A percentile compares a stretch with the other conserved stretches of the same genome.
Evolutionary conservation across 1,140 invertebrate species (phyloP).

Genomic region (Theocolax elegans): DNA sequence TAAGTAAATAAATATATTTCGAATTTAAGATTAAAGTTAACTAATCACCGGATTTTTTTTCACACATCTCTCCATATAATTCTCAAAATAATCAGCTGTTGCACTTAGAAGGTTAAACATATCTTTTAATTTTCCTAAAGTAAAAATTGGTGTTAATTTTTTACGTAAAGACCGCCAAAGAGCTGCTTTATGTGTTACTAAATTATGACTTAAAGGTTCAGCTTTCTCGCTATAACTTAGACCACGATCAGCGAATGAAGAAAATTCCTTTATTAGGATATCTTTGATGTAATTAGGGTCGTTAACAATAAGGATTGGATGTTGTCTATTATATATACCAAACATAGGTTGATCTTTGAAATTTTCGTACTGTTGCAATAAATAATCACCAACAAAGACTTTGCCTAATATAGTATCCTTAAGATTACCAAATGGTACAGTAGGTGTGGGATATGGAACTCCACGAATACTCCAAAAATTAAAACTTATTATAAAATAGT

Average conservation of each 20-base stretch:
- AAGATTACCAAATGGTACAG: conserved; percentile 55
- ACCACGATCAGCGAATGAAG: conserved; percentile 62
- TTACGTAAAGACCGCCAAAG: conserved; percentile 68
- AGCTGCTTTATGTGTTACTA: conserved; percentile 57
- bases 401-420: conserved; percentile 44
- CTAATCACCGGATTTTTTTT: conserved; percentile 62
- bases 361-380: conserved; percentile 43
- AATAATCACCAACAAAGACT: conserved; percentile 33
- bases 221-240: conserved; percentile 51
- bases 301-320: conserved; percentile 58
- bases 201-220: conserved; percentile 55
- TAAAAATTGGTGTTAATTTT: conserved; percentile 66
- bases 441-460: conserved; percentile 52
- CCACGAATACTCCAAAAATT: conserved; percentile 57
- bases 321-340: conserved; percentile 61
- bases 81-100: conserved; percentile 60
- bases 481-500: conserved; percentile 42
- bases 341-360: conserved; percentile 58
- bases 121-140: conserved; percentile 66
- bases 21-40: too few relatives aligned
- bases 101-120: conserved; percentile 64
- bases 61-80: conserved; percentile 53
- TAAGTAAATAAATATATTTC: too few relatives aligned
- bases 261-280: conserved; percentile 67
- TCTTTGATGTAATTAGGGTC: conserved; percentile 66